phyloP scores from a whole-genome alignment of 2,888 invertebrate species.

The Heliconius charithonia region DNA sequence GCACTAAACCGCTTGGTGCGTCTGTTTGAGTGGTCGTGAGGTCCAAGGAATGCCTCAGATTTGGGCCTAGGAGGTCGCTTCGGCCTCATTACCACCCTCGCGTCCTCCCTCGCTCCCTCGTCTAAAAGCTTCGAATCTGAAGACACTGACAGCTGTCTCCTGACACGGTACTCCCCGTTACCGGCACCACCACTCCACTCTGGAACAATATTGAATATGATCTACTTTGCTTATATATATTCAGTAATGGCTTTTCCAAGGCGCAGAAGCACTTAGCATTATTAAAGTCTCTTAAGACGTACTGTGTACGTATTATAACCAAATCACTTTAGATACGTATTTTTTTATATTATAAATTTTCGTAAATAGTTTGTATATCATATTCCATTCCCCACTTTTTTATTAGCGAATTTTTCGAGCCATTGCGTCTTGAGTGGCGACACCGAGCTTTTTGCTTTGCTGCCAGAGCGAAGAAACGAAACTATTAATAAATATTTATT shows the following conservation, averaged over 20 bases:
- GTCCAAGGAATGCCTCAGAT: constrained; percentile 96
- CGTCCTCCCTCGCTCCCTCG: constrained; percentile 94
- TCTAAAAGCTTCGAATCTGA: constrained; percentile 96
- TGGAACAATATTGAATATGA: constrained; percentile 64
- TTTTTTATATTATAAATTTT: neutral
- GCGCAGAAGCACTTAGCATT: constrained; percentile 32
- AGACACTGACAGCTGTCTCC: constrained; percentile 94
- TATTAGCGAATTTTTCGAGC: no score
- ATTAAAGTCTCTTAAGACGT: constrained; percentile 28
- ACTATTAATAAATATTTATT: no score
- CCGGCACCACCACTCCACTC: constrained; percentile 90
- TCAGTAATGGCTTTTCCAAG: constrained; percentile 39
- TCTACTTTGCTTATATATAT: constrained; percentile 27
- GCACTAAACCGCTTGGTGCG: constrained; percentile 97
- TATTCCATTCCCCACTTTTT: no score
- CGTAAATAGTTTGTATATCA: no score
- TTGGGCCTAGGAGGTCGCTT: constrained; percentile 97
- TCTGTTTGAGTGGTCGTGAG: constrained; percentile 88
- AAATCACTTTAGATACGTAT: neutral
- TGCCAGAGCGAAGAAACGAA: neutral
- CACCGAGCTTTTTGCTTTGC: no score
- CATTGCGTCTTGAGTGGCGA: no score
- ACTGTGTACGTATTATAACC: neutral
- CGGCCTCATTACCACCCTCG: constrained; percentile 93
- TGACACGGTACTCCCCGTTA: constrained; percentile 91